A percentile compares a stretch with the other conserved stretches of the same genome.
These are phyloP conservation scores for Meliscaeva auricollis DNA, from an alignment of 2,888 invertebrate genomes.

Conservation along the genomic window DNA sequence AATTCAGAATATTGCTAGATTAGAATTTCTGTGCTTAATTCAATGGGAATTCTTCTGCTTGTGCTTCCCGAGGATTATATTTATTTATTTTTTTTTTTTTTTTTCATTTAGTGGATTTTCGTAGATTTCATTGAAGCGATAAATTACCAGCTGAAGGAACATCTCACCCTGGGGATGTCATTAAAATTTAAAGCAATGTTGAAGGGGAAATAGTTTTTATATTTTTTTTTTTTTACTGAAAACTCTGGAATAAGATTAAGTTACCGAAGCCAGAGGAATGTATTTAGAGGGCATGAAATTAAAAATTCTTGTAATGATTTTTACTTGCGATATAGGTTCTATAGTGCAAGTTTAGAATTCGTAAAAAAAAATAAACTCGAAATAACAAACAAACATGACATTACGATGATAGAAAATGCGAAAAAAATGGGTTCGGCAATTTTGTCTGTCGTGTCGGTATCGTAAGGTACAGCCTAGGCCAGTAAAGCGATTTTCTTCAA, in stretches of 20 bases:
- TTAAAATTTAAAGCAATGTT: conserved; percentile 25
- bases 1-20: conserved; percentile 24
- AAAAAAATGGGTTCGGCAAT: no score
- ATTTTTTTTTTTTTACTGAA: background rate
- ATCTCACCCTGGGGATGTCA: conserved; percentile 37
- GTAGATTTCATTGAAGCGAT: conserved; percentile 50
- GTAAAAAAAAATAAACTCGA: no score
- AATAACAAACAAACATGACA: no score
- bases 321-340: no score
- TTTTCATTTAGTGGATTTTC: background rate
- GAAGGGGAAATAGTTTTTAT: conserved; percentile 31
- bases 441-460: no score
- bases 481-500: no score
- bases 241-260: conserved; percentile 1
- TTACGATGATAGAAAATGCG: no score
- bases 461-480: no score
- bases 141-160: conserved; percentile 41
- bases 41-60: conserved; percentile 27
- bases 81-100: background rate
- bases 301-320: background rate
- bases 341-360: no score
- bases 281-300: conserved; percentile 2
- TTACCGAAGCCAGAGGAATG: no score
- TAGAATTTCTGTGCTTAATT: conserved; percentile 44
- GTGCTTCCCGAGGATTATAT: background rate